Base-by-base conservation (phyloP, 2,113 vertebrate genomes). In the Channa maculata region DNA sequence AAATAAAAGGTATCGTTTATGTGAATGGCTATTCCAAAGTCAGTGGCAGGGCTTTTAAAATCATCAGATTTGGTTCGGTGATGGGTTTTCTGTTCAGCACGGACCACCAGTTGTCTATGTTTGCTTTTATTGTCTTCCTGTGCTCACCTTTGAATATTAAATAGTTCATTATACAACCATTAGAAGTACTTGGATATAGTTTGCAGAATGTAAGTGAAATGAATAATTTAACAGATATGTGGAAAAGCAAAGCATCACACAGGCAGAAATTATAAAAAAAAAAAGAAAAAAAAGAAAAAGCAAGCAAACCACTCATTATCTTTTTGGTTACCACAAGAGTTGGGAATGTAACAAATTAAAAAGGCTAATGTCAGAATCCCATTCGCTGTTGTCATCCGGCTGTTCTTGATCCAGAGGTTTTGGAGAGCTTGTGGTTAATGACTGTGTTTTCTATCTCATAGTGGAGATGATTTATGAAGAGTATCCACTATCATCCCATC, bases 401-500 rank as follows among this genome's bases (percentile, higher is more conserved):
- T 67, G 58, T 59, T 36, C 39, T 49, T 8, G 12, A 54, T 83
- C 12, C 7, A 50, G 46, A 34, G 52, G 9, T 44, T 51, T 34
- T 82, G 46, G 81, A 70, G 50, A 77, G 73, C 61, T 63, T 63
- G 8, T 9, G 36, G 5, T 70, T 51, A 52, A 54, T 54, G 43
- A 52, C 41, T 54, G 34, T 77, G 33, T 75, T 74, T 77, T 71
- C 62, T 41, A 36, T 85, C 58, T 61, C 43, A 53, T 14, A 45
- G 6, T 1, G 11, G 48, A 34, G 11, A 59, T 43, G 41, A 83
- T 79, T 82, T 66, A 51, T n/a, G 38, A 48, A 64, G 49, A 60
- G 58, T 50, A 12, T 65, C 41, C 5, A 12, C 45, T 67, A 50
- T 79, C 43, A 48, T 75, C 48, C 51, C 54, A 67, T 75, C 53